Conservation (phyloP, 2,888 invertebrate species). For the Synergus itoensis region DNA sequence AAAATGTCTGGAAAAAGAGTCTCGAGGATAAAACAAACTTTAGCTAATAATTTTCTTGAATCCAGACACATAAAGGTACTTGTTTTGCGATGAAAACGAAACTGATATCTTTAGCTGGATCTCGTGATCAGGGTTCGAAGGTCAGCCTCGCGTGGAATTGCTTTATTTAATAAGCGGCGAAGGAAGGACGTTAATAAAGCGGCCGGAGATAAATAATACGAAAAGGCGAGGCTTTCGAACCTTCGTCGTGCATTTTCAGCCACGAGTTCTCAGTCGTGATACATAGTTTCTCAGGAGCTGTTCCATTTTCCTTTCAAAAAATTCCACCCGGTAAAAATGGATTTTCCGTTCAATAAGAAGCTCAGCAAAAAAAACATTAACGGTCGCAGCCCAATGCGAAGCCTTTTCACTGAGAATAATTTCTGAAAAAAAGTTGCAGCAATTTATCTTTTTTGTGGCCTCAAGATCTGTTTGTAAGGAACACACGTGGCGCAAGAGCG, state of each 20-base stretch:
- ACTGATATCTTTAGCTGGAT: constrained; percentile 55
- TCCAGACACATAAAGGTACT: neutral
- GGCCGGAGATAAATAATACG: constrained; percentile 57
- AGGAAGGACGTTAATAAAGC: constrained; percentile 70
- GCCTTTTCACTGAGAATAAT: too few species aligned
- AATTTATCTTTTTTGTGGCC: neutral
- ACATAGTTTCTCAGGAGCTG: constrained; percentile 20
- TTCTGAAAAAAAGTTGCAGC: too few species aligned
- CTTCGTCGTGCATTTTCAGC: constrained; percentile 49
- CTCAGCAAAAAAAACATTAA: too few species aligned
- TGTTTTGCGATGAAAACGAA: constrained; percentile 56
- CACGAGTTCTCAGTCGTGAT: constrained; percentile 7
- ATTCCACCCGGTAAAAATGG: neutral
- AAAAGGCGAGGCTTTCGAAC: constrained; percentile 53
- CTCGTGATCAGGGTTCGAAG: constrained; percentile 61
- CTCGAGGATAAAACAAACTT: neutral
- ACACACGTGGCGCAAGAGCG: constrained; percentile 30
- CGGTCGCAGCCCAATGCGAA: too few species aligned
- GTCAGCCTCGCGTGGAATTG: constrained; percentile 70
- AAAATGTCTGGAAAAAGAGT: neutral
- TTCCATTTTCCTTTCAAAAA: neutral
- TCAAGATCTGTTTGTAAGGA: neutral
- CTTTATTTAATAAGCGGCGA: constrained; percentile 74
- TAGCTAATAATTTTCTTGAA: neutral
- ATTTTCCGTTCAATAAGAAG: neutral